A percentile compares a stretch with the other conserved stretches of the same genome.
Evolutionary conservation across 2,888 invertebrate genomes (phyloP).

Genomic region (Syrphus vitripennis): DNA sequence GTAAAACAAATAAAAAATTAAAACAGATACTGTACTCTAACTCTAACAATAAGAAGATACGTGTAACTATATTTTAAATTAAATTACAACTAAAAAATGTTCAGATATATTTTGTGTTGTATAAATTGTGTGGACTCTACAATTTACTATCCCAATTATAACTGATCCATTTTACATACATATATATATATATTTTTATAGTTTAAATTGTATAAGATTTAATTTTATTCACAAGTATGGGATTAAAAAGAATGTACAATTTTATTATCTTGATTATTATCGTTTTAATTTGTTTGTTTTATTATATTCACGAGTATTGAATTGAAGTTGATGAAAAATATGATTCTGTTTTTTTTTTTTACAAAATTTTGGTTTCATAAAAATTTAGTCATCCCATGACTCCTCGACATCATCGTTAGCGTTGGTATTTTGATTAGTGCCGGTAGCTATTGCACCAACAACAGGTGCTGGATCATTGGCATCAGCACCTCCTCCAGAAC

Average conservation of each 20-base stretch:
- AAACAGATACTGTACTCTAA: not conserved
- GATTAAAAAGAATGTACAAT: not conserved
- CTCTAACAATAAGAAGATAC: not conserved
- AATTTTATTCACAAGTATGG: not conserved
- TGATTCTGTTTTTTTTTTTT: not conserved
- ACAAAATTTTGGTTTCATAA: not conserved
- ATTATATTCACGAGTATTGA: not conserved
- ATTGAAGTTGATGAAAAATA: not conserved
- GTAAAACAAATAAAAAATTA: not conserved
- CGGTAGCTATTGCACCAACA: not conserved
- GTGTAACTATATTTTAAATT: not conserved
- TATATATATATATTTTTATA: not conserved
- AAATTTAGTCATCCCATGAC: conserved; percentile 14
- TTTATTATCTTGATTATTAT: not conserved
- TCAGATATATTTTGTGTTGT: not conserved
- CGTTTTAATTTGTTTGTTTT: not conserved
- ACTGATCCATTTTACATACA: not conserved
- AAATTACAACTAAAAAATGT: not conserved
- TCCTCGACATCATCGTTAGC: not conserved
- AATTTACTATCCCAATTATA: not conserved
- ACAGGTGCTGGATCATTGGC: not conserved
- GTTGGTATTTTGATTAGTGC: not conserved
- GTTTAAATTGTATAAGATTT: no score
- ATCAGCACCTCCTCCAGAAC: not conserved
- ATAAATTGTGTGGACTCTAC: not conserved